phyloP scores from a whole-genome alignment of 2,888 invertebrate genomes.

The Cryptocheilus praepositus region DNA sequence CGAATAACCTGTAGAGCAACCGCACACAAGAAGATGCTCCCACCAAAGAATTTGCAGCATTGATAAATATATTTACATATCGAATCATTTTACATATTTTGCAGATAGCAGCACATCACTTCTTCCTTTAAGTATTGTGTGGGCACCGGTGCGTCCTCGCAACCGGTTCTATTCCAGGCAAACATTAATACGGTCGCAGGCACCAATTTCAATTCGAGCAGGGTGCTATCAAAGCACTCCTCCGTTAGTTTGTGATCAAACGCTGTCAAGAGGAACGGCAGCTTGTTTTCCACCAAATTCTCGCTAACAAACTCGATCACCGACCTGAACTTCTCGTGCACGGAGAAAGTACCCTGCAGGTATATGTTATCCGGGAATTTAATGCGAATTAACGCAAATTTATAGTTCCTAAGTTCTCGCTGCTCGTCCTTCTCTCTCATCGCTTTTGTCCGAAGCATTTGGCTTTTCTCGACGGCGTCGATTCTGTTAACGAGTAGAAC shows the following conservation, averaged over 20 bases:
- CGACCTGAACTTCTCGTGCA: constrained; percentile 85
- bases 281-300: constrained; percentile 81
- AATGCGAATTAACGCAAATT: constrained; percentile 89
- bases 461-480: constrained; percentile 87
- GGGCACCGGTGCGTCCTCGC: constrained; percentile 76
- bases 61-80: too few species aligned
- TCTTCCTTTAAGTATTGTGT: constrained; percentile 86
- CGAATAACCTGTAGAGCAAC: not conserved
- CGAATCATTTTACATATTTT: constrained; percentile 31
- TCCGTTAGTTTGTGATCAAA: constrained; percentile 80
- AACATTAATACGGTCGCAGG: constrained; percentile 90
- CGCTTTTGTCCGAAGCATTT: constrained; percentile 93
- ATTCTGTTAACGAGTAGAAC: constrained; percentile 74
- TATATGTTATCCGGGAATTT: constrained; percentile 92
- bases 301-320: constrained; percentile 89
- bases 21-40: not conserved
- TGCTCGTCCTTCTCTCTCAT: constrained; percentile 95
- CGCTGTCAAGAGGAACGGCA: constrained; percentile 84
- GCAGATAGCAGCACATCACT: constrained; percentile 77
- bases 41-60: not conserved
- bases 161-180: constrained; percentile 79
- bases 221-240: constrained; percentile 81
- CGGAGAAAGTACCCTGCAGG: constrained; percentile 91
- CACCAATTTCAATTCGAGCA: constrained; percentile 87
- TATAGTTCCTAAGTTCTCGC: constrained; percentile 87